Base-by-base conservation (phyloP, 1,140 invertebrate genomes). In the Leptinotarsa undecemlineata region DNA sequence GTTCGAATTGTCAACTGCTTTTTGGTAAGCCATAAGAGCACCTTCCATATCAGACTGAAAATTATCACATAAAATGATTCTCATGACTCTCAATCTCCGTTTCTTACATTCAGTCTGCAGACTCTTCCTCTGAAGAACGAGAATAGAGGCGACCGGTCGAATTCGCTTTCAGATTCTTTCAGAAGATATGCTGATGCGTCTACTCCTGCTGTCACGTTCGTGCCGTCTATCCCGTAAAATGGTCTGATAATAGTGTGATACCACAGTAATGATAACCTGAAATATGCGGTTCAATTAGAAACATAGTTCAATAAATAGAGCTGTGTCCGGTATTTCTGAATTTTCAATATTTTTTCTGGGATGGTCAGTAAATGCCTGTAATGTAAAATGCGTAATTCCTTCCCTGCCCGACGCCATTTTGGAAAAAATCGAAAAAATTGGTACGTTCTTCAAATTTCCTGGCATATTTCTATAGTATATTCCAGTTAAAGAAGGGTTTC, bases 211-310 rank as follows among this genome's bases (percentile, higher is more conserved):
- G 86, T 83, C 0, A 90, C 87, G 80, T 91, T 90, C 26, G 82
- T 86, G 3, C 90, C 91, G 80, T 93, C 91, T 11, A 92, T 84
- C 2, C 90, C 90, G 80, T 92, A 93, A 82, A 92, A 92, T 48
- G 92, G 92, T 47, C 90, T 85, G 1, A 93, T 88, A 42, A 93
- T 91, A 3, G 92, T 93, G 78, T 93, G 91, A 81, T 93, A 93
- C 91, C 92, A 93, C 42, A 93, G 81, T 57, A 94, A 82, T 0
- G 90, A 88, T 74, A 94, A 86, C 17, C 91, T 92, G 73, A 82
- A 82, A 74, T 11, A 19, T 42, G 33, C 15, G 17, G 60, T 73
- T 62, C 19, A 72, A 17, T 71, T 72, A 15, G 8, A 42, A 11
- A 42, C 33, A 11, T 11, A 42, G 8, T 42, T 2, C 8, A 42